Evolutionary conservation across 2,797 vertebrate genomes (phyloP).

Genomic region (Uromys caudimaculatus): DNA sequence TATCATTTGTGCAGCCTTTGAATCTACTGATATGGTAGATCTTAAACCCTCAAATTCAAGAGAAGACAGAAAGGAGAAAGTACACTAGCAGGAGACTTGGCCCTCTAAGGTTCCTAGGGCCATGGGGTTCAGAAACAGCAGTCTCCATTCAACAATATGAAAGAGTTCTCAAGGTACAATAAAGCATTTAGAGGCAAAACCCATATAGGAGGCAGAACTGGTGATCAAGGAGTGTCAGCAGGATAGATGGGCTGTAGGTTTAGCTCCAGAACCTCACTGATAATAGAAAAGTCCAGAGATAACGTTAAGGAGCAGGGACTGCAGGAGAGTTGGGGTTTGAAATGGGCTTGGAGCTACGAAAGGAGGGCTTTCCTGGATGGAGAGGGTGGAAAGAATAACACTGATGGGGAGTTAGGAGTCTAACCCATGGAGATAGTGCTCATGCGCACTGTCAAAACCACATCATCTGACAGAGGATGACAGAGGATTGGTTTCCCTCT

Average conservation of each 20-base stretch:
- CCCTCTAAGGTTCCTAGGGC: background rate
- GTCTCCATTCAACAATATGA: background rate
- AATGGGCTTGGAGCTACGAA: background rate
- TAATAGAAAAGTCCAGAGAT: background rate
- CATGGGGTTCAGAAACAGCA: background rate
- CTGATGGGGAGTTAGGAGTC: background rate
- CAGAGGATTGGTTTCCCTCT: background rate
- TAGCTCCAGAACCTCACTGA: background rate
- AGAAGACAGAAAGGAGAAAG: background rate
- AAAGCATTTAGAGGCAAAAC: background rate
- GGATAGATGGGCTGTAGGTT: background rate
- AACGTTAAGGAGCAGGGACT: background rate
- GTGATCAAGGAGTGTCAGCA: background rate
- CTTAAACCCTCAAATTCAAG: background rate
- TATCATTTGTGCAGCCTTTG: background rate
- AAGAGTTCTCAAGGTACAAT: background rate
- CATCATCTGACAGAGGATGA: background rate
- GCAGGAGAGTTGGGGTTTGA: background rate
- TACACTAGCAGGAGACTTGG: background rate
- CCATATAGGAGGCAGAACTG: background rate
- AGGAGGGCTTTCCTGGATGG: background rate
- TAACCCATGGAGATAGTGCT: background rate
- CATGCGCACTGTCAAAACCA: background rate
- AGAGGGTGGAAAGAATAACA: background rate
- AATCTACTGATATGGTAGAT: background rate